Evolutionary conservation across 2,888 invertebrate species (phyloP).

Genomic region (Drosophila nigritarsus): DNA sequence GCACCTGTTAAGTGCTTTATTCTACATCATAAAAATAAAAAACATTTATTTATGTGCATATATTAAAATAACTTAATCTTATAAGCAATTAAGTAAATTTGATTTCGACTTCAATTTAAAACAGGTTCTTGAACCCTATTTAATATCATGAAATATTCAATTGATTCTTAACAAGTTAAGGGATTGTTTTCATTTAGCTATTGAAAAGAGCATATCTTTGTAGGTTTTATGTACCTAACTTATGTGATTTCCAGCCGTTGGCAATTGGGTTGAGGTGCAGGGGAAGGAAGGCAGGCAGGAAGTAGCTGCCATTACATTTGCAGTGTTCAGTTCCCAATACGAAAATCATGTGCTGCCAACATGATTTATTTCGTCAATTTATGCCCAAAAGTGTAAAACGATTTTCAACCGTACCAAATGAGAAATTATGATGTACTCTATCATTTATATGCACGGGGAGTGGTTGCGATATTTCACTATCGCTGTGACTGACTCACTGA

Average conservation of each 20-base stretch:
- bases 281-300: constrained; percentile 7
- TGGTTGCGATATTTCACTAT: constrained; percentile 37
- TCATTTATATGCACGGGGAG: constrained; percentile 48
- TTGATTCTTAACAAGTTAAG: background rate
- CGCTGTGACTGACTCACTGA: background rate
- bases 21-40: background rate
- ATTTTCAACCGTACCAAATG: constrained; percentile 64
- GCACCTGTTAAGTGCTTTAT: background rate
- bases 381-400: constrained; percentile 61
- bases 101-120: background rate
- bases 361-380: constrained; percentile 81
- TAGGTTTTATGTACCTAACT: background rate
- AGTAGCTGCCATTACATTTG: constrained; percentile 6
- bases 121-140: background rate
- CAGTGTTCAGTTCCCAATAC: constrained; percentile 24
- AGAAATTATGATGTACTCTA: constrained; percentile 62
- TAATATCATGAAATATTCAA: background rate
- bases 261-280: background rate
- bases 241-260: constrained; percentile 28
- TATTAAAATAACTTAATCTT: background rate
- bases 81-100: background rate
- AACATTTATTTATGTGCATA: background rate
- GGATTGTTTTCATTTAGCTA: background rate
- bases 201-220: background rate
- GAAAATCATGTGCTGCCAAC: constrained; percentile 73